Evolutionary conservation across 2,888 invertebrate species (phyloP).

Genomic region (Tetrapedia diversipes): DNA sequence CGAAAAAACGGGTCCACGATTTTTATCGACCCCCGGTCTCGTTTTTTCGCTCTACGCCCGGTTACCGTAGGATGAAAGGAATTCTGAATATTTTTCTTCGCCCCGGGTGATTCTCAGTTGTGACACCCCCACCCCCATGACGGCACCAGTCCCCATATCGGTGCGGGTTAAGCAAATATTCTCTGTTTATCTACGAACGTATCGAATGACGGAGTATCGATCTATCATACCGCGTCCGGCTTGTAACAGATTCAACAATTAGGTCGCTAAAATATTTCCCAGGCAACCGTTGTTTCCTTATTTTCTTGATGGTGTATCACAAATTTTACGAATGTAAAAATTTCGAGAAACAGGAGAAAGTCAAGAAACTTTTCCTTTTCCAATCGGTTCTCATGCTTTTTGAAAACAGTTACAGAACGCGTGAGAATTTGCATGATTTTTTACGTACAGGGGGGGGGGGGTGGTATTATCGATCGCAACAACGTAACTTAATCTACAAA

Average conservation of each 20-base stretch:
- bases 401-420: too few species aligned
- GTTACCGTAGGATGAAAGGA: background rate
- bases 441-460: too few species aligned
- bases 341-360: background rate
- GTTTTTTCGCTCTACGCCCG: background rate
- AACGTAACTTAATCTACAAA: too few species aligned
- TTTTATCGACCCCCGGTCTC: background rate
- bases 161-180: background rate
- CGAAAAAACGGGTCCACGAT: background rate
- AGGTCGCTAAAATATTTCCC: conserved; percentile 13
- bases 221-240: conserved; percentile 4
- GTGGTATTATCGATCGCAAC: too few species aligned
- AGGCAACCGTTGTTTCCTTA: background rate
- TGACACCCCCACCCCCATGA: too few species aligned
- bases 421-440: too few species aligned
- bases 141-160: background rate
- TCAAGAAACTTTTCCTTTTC: too few species aligned
- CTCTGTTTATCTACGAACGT: conserved; percentile 5
- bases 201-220: conserved; percentile 23
- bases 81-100: conserved; percentile 13
- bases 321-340: too few species aligned
- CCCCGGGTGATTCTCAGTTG: background rate
- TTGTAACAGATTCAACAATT: conserved; percentile 23
- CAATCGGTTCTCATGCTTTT: too few species aligned
- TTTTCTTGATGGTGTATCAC: too few species aligned